Evolutionary conservation across 2,797 vertebrate genomes (phyloP), one percentile per base, ranked within the genome.

Genomic region (Novumbra hubbsi): DNA sequence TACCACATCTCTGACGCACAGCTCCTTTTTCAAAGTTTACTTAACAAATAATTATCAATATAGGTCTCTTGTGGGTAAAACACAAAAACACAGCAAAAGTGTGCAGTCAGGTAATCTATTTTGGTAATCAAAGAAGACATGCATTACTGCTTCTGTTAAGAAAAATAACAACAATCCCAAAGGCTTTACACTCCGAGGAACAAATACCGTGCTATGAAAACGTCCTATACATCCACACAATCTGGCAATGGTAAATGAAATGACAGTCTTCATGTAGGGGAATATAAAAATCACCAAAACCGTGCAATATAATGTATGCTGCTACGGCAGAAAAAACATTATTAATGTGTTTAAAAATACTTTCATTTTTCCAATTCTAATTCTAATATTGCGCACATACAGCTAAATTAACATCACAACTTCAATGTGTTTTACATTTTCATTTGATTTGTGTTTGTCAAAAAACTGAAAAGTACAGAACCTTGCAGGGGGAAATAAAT

Each of bases 111-210:
- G 80, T 84, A 77, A 84, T 82, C 78, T 88, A 86, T 88, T 88
- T 86, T 87, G 77, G 81, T 86, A 80, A 85, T 85, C 83, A 87
- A 87, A 88, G 85, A 80, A 84, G 76, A 71, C 70, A 67, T 77
- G 81, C 81, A 85, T 85, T 84, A 81, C 76, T 78, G 72, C 73
- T 82, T 77, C 81, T 85, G 81, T 77, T 80, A 81, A 82, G 80
- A 55, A 60, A 60, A 86, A 78, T 73, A 73, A 32, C 80, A 77
- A 80, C 64, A 65, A 5, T 84, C 87, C 83, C 81, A 30, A 34
- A 73, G 79, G 87, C 80, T 73, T 76, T 50, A 50, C 48, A 81
- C 83, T 79, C 83, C 0, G 30, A 81, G 78, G 85, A 84, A 75
- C 17, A 55, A 50, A 84, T 71, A 76, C 76, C 76, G 68, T 52